Conservation (phyloP, 2,888 invertebrate species). For the Geophilus truncorum region DNA sequence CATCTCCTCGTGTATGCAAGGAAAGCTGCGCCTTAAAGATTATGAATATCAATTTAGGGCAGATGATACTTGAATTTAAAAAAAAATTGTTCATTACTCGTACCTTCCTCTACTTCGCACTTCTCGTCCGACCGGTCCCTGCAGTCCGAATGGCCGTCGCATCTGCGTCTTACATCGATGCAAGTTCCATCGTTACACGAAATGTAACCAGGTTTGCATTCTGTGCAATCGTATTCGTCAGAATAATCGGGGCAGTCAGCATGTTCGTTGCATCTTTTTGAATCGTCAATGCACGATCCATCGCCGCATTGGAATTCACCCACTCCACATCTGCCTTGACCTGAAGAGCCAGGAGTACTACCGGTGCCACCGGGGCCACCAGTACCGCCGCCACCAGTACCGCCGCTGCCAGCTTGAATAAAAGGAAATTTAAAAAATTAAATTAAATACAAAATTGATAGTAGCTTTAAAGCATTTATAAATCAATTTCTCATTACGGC, state of each 20-base stretch:
- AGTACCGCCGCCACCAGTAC: neutral
- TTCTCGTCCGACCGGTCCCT: constrained; percentile 58
- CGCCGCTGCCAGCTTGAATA: constrained; percentile 42
- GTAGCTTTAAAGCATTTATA: neutral
- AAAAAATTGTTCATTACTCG: too few relatives aligned
- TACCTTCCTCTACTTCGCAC: constrained; percentile 51
- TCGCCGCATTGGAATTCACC: constrained; percentile 45
- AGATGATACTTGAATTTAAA: too few relatives aligned
- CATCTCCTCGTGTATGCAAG: too few relatives aligned
- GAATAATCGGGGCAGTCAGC: constrained; percentile 47
- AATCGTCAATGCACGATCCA: constrained; percentile 47
- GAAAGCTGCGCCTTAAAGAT: too few relatives aligned
- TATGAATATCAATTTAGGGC: too few relatives aligned
- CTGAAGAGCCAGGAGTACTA: neutral
- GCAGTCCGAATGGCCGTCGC: constrained; percentile 64
- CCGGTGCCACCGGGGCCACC: neutral
- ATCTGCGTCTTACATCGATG: constrained; percentile 57
- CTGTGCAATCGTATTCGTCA: constrained; percentile 47
- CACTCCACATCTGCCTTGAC: neutral
- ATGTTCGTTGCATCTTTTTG: constrained; percentile 44
- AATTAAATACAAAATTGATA: neutral
- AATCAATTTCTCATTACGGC: constrained; percentile 44
- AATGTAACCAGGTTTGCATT: constrained; percentile 51
- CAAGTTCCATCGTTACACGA: constrained; percentile 59
- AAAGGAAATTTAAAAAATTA: neutral